Evolutionary conservation across 2,113 vertebrate species (phyloP).

Genomic region (Chionodraco myersi): DNA sequence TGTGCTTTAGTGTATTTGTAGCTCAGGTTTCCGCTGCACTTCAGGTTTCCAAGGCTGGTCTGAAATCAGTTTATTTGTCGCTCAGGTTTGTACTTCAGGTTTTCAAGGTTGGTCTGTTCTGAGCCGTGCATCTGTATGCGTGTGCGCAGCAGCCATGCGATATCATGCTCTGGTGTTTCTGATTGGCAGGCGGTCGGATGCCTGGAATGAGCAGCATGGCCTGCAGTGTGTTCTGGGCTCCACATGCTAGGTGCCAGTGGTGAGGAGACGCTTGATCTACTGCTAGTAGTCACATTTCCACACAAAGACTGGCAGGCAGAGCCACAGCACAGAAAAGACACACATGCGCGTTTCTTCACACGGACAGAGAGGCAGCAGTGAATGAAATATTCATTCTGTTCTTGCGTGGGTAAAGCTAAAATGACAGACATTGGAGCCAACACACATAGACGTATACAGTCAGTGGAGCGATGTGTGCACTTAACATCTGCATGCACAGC

Average conservation of each 20-base stretch:
- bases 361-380: neutral
- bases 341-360: neutral
- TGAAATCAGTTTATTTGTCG: neutral
- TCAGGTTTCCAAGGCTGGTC: neutral
- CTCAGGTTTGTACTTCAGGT: neutral
- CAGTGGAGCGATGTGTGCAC: constrained; percentile 24
- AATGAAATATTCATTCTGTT: constrained; percentile 36
- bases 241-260: constrained; percentile 52
- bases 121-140: constrained; percentile 14
- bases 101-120: constrained; percentile 1
- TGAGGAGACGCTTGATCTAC: constrained; percentile 26
- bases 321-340: constrained; percentile 5
- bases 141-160: constrained; percentile 33
- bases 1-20: neutral
- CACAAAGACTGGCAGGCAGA: constrained; percentile 16
- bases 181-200: constrained; percentile 71
- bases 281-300: constrained; percentile 38
- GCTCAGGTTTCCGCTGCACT: neutral
- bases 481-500: constrained; percentile 52
- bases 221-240: constrained; percentile 60
- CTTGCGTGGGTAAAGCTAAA: constrained; percentile 23
- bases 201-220: constrained; percentile 66
- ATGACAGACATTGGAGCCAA: constrained; percentile 32
- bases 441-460: constrained; percentile 9
- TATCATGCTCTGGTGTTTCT: constrained; percentile 33